A percentile compares a stretch with the other conserved stretches of the same genome.
These are phyloP conservation scores for Drosophila murphyi DNA, from an alignment of 1,140 invertebrate species.

Conservation along the genomic window DNA sequence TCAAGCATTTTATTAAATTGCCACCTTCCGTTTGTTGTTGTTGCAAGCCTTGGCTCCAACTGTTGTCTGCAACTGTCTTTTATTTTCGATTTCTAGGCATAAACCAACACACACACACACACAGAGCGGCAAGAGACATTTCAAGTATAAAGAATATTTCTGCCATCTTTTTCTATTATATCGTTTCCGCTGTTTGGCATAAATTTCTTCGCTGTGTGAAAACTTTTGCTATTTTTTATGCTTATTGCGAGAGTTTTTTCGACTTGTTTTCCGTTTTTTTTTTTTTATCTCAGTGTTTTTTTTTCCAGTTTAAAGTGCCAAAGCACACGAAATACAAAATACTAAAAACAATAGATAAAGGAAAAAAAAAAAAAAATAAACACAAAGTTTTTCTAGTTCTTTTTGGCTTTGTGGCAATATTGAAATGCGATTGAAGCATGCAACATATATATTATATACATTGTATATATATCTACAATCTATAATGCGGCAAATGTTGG, in stretches of 20 bases:
- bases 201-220: conserved; percentile 43
- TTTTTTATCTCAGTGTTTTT: conserved; percentile 22
- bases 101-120: conserved; percentile 31
- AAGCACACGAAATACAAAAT: conserved; percentile 58
- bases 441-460: conserved; percentile 6
- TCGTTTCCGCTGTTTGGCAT: conserved; percentile 71
- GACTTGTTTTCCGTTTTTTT: conserved; percentile 3
- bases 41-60: conserved; percentile 4
- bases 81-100: conserved; percentile 70
- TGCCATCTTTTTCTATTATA: conserved; percentile 81
- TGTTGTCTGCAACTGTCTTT: conserved; percentile 57
- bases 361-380: conserved; percentile 10
- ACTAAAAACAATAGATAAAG: conserved; percentile 12
- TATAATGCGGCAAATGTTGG: conserved; percentile 79
- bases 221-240: conserved; percentile 64
- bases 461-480: conserved; percentile 16
- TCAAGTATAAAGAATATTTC: conserved; percentile 51
- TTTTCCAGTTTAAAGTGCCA: conserved; percentile 75
- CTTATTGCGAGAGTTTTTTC: conserved; percentile 36
- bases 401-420: conserved; percentile 63
- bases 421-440: conserved; percentile 68
- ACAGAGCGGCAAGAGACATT: not conserved
- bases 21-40: conserved; percentile 84
- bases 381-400: conserved; percentile 48
- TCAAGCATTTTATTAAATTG: conserved; percentile 85